These are phyloP conservation scores for Hippocampus comes DNA, from an alignment of 2,113 vertebrate genomes.

Conservation along the genomic window DNA sequence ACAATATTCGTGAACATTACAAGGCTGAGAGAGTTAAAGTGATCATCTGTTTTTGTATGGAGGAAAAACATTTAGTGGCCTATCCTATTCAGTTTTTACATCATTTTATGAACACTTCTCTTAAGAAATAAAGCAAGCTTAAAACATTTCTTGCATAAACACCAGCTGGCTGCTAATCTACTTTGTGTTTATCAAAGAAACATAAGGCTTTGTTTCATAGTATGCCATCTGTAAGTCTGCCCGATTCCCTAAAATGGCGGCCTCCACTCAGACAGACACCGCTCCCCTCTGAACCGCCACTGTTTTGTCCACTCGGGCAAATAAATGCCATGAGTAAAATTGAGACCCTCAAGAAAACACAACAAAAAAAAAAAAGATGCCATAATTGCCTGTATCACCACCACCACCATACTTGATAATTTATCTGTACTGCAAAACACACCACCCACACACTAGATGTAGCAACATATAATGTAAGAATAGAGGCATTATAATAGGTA, in stretches of 20 bases:
- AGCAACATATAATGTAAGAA: too few relatives aligned
- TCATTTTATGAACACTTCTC: neutral
- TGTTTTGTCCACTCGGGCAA: neutral
- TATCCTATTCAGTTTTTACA: neutral
- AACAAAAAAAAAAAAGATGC: neutral
- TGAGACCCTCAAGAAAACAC: neutral
- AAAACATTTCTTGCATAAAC: neutral
- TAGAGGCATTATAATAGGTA: too few relatives aligned
- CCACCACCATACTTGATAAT: neutral
- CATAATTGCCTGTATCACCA: neutral
- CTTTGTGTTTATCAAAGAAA: slow-evolving; percentile 6
- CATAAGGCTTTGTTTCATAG: neutral
- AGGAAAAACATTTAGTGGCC: neutral
- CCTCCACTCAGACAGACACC: neutral
- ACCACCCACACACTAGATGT: neutral
- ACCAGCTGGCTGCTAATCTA: slow-evolving; percentile 3
- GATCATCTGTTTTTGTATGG: neutral
- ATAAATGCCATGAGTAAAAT: neutral
- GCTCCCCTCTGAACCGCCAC: neutral
- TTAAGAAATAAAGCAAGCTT: slow-evolving; percentile 10
- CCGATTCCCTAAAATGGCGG: neutral
- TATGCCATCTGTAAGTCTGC: neutral
- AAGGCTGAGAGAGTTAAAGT: neutral
- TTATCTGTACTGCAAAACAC: too few relatives aligned
- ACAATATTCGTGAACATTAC: neutral